These are phyloP conservation scores for Trachelus troglodyta DNA, from an alignment of 2,888 invertebrate genomes.

Conservation along the genomic window DNA sequence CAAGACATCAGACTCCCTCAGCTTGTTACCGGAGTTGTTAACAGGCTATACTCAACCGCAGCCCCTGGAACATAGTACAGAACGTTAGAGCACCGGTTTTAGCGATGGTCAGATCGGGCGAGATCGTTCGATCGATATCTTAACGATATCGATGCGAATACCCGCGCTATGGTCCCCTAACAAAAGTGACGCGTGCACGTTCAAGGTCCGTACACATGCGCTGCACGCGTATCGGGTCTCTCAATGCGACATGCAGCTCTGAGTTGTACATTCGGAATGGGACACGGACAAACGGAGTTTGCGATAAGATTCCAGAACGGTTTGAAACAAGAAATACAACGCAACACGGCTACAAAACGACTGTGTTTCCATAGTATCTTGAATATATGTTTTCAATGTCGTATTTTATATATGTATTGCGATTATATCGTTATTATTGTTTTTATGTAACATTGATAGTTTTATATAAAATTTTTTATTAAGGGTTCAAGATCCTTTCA, in stretches of 20 bases:
- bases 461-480: neutral
- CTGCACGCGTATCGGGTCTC: neutral
- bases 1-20: slow-evolving; percentile 16
- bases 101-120: neutral
- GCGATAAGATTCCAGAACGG: slow-evolving; percentile 12
- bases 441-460: neutral
- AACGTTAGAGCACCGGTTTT: slow-evolving; percentile 3
- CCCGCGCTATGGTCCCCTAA: slow-evolving; percentile 9
- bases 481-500: neutral
- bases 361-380: neutral
- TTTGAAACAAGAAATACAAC: slow-evolving; percentile 7
- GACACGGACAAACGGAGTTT: slow-evolving; percentile 9
- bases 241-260: slow-evolving; percentile 7
- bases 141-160: slow-evolving; percentile 12
- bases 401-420: neutral
- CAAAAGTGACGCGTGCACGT: slow-evolving; percentile 13
- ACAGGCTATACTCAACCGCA: neutral
- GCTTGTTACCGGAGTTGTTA: slow-evolving; percentile 14
- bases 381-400: neutral
- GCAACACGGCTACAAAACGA: neutral
- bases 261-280: neutral
- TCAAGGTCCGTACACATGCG: neutral
- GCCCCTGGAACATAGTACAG: slow-evolving; percentile 1
- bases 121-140: slow-evolving; percentile 12
- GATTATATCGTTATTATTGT: neutral